These are phyloP conservation scores for Zoanthus sansibaricus DNA, from an alignment of 92 coral and sea anemone genomes.

Conservation along the genomic window DNA sequence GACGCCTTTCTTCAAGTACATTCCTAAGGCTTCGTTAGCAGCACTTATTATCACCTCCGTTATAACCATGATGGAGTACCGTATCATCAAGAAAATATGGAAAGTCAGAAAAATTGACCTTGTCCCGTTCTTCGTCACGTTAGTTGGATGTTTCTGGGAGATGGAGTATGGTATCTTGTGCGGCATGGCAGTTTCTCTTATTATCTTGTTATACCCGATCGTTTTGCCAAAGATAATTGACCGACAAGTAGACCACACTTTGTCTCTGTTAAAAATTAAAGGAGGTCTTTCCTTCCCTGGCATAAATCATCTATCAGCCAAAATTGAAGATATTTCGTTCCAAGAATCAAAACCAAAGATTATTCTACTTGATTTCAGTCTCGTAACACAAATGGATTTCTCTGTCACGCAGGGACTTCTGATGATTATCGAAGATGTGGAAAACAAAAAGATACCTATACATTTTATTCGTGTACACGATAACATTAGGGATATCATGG, in stretches of 20 bases:
- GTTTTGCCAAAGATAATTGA: slow-evolving; percentile 8
- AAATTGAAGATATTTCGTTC: not conserved
- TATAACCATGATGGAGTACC: slow-evolving; percentile 8
- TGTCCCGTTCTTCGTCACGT: slow-evolving; percentile 1
- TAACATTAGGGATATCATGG: too few species aligned
- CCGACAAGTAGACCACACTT: not conserved
- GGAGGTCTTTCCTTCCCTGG: slow-evolving; percentile 19
- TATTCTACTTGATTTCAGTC: slow-evolving; percentile 9
- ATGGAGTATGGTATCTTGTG: slow-evolving; percentile 13
- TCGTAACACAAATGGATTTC: slow-evolving; percentile 50
- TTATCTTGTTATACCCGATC: not conserved
- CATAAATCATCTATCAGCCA: not conserved
- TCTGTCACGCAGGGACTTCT: slow-evolving; percentile 54
- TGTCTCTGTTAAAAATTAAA: not conserved
- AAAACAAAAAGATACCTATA: slow-evolving; percentile 22
- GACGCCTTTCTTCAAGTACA: slow-evolving; percentile 8
- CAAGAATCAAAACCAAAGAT: not conserved
- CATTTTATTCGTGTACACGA: not conserved
- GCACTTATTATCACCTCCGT: slow-evolving; percentile 24
- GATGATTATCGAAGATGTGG: slow-evolving; percentile 34
- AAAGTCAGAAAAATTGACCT: slow-evolving; percentile 27
- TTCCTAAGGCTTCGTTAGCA: slow-evolving; percentile 29
- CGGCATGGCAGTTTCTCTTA: slow-evolving; percentile 13
- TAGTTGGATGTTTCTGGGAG: slow-evolving; percentile 6
- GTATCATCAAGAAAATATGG: slow-evolving; percentile 10